Conservation (phyloP, 2,113 vertebrate genomes). For the Murina feae region DNA sequence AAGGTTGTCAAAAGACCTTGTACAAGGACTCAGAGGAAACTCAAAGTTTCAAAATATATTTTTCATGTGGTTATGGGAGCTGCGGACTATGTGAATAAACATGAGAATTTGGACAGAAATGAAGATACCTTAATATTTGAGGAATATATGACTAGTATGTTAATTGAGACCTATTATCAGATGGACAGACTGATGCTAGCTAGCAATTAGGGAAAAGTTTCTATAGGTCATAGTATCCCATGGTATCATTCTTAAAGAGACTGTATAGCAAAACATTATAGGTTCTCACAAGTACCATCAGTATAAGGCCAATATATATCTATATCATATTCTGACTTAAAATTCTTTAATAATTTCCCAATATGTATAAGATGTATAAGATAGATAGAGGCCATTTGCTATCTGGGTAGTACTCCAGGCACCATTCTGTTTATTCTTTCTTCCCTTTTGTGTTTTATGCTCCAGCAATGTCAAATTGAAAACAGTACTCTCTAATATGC, state of each 20-base stretch:
- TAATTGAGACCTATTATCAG: not conserved
- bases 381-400: not conserved
- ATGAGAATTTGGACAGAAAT: not conserved
- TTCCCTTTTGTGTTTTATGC: not conserved
- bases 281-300: not conserved
- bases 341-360: not conserved
- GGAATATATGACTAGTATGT: not conserved
- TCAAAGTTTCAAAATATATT: conserved; percentile 35
- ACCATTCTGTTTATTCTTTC: not conserved
- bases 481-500: not conserved
- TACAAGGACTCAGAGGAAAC: not conserved
- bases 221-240: not conserved
- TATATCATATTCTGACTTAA: conserved; percentile 18
- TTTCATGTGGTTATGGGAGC: not conserved
- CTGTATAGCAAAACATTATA: not conserved
- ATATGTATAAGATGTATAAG: not conserved
- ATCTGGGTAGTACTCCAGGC: not conserved
- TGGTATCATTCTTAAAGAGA: not conserved
- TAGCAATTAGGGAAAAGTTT: not conserved
- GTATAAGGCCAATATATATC: not conserved
- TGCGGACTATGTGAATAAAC: not conserved
- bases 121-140: not conserved
- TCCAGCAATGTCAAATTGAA: not conserved
- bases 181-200: not conserved
- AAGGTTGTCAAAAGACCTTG: not conserved